Base-by-base conservation (phyloP, 2,797 vertebrate genomes). In the Rhadinocentrus ornatus region DNA sequence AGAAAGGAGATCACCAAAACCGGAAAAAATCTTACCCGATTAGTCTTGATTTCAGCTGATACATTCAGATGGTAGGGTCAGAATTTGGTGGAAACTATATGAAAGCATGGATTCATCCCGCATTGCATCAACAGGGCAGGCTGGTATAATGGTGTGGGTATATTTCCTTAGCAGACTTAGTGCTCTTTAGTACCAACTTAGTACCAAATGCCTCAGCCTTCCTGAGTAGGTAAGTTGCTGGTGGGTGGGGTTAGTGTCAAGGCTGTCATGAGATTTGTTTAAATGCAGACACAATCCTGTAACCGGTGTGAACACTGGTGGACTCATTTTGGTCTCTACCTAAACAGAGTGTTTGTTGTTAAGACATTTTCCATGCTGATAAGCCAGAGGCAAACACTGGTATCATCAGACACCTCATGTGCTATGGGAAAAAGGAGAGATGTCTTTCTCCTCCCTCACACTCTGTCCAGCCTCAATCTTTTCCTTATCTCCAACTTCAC, bases 331-430 rank as follows among this genome's bases (percentile, higher is more conserved):
- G 58, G 56, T 69, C 73, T 77, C 55, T 15, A 62, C 57, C 57
- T 34, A 67, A 81, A 92, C 89, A 91, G 80, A 86, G 65, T 80
- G 82, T 86, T 88, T 89, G 85, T 90, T 93, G 92, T 91, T 87
- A 70, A 85, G 85, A 63, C 73, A 71, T 90, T 91, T 71, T 58
- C 75, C 77, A 82, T 41, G 78, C 86, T 86, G 86, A 86, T 82
- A 86, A 87, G 91, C 93, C 85, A 35, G 77, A 79, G 90, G 93
- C 88, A 27, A 87, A 80, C 63, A 32, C 57, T 80, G 75, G 74
- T 88, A 92, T 94, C 92, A 94, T 90, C 92, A 93, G 94, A 94
- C 84, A 86, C 86, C 88, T 89, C 89, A 82, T 93, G 91, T 89
- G 88, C 89, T 86, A 18, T 87, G 73, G 74, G 60, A 87, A 89